Percentiles rank a stretch among this genome's conserved stretches.
Conservation (phyloP, 2,797 vertebrate genomes). For the Anabas testudineus region DNA sequence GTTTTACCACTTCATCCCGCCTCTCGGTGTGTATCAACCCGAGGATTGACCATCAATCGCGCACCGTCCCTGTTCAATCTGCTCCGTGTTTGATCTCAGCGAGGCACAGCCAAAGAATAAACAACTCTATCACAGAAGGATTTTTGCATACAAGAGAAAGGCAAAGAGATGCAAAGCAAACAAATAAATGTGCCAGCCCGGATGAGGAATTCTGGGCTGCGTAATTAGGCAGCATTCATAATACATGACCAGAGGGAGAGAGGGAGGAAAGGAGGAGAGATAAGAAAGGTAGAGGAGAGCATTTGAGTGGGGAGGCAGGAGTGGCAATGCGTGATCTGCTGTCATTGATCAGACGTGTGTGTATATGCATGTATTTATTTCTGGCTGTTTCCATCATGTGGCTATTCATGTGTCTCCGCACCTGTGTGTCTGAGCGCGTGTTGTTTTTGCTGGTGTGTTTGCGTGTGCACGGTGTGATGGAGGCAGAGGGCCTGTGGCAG, state of each 20-base stretch:
- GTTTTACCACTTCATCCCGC: slow-evolving; percentile 40
- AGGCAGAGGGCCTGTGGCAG: slow-evolving; percentile 76
- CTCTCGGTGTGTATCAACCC: slow-evolving; percentile 48
- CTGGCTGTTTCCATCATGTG: slow-evolving; percentile 46
- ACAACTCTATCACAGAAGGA: slow-evolving; percentile 80
- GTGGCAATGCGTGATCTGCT: slow-evolving; percentile 54
- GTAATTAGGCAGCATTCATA: slow-evolving; percentile 86
- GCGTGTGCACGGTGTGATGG: slow-evolving; percentile 56
- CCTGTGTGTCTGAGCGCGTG: slow-evolving; percentile 29
- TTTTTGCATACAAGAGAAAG: slow-evolving; percentile 82
- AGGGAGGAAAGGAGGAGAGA: slow-evolving; percentile 3
- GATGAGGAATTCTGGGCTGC: slow-evolving; percentile 74
- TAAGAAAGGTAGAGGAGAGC: slow-evolving; percentile 46
- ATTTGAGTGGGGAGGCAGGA: slow-evolving; percentile 34
- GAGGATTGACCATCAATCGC: slow-evolving; percentile 76
- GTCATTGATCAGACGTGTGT: slow-evolving; percentile 67
- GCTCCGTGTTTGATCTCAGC: slow-evolving; percentile 80
- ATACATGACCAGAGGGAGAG: slow-evolving; percentile 77
- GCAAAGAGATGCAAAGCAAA: slow-evolving; percentile 81
- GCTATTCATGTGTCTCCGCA: slow-evolving; percentile 38
- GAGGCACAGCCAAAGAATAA: slow-evolving; percentile 75
- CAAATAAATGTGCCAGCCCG: slow-evolving; percentile 77
- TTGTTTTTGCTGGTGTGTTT: slow-evolving; percentile 20
- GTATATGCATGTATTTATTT: slow-evolving; percentile 33
- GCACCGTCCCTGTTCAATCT: slow-evolving; percentile 74